Evolutionary conservation across 2,797 vertebrate genomes (phyloP).

Genomic region (Neoniphon sammara): DNA sequence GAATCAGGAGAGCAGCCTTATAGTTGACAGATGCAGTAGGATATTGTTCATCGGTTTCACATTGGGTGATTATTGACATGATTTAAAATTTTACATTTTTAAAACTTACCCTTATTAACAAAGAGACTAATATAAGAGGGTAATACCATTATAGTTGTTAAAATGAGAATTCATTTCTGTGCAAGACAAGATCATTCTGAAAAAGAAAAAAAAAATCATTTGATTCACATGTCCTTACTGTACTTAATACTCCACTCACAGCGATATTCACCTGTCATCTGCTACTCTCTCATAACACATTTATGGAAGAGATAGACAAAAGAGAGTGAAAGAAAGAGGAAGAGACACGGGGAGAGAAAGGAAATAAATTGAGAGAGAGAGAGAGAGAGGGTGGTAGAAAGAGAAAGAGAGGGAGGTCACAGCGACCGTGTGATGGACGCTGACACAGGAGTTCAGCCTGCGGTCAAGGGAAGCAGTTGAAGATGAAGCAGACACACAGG

Average conservation of each 20-base stretch:
- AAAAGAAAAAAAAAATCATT: slow-evolving; percentile 56
- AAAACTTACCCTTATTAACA: slow-evolving; percentile 38
- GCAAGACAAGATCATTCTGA: slow-evolving; percentile 36
- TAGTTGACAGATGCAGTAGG: slow-evolving; percentile 74
- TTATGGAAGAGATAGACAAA: slow-evolving; percentile 69
- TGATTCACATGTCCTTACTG: slow-evolving; percentile 36
- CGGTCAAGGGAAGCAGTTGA: slow-evolving; percentile 91
- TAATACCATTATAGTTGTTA: background rate
- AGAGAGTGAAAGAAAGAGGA: slow-evolving; percentile 67
- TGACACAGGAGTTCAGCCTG: slow-evolving; percentile 84
- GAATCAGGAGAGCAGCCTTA: slow-evolving; percentile 64
- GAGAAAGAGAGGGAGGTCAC: slow-evolving; percentile 76
- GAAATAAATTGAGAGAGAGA: slow-evolving; percentile 71
- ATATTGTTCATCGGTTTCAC: slow-evolving; percentile 65
- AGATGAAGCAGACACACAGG: slow-evolving; percentile 90
- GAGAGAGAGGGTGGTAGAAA: slow-evolving; percentile 18
- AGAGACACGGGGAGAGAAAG: slow-evolving; percentile 70
- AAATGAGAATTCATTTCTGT: slow-evolving; percentile 23
- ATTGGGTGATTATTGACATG: slow-evolving; percentile 60
- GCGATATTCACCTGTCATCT: slow-evolving; percentile 76
- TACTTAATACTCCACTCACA: slow-evolving; percentile 53
- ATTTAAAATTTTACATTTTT: slow-evolving; percentile 35
- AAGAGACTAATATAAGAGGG: slow-evolving; percentile 7
- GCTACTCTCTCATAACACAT: slow-evolving; percentile 71
- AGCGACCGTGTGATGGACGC: slow-evolving; percentile 83